Conservation (phyloP, 2,113 vertebrate genomes). For the Cyphomyrus plagiostoma region DNA sequence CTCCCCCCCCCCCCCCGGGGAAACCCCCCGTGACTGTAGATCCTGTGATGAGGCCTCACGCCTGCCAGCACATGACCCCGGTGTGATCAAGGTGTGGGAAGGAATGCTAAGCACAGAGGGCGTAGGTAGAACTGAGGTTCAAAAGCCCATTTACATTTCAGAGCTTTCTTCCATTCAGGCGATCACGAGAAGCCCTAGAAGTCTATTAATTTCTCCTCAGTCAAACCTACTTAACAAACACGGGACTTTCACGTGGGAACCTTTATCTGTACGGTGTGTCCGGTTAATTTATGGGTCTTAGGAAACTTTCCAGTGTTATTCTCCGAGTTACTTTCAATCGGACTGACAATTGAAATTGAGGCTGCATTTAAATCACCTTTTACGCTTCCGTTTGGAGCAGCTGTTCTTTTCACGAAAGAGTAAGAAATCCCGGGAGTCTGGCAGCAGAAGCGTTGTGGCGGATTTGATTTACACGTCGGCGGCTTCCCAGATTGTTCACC, state of each 20-base stretch:
- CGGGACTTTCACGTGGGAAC: neutral
- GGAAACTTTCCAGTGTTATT: no score
- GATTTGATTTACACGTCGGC: constrained; percentile 5
- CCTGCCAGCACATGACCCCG: neutral
- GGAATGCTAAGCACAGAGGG: neutral
- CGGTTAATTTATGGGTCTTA: neutral
- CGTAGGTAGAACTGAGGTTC: neutral
- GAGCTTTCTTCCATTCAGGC: neutral
- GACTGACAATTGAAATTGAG: neutral
- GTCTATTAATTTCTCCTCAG: neutral
- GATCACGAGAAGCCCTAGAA: neutral
- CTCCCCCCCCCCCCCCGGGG: neutral
- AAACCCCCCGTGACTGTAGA: neutral
- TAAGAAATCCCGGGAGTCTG: neutral
- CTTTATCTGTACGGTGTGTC: neutral
- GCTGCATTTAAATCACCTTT: neutral
- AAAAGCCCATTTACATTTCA: constrained; percentile 15
- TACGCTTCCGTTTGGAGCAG: neutral
- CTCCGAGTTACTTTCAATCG: neutral
- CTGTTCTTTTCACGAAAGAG: constrained; percentile 2
- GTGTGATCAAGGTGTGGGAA: neutral
- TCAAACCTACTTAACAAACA: neutral
- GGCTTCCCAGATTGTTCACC: constrained; percentile 4
- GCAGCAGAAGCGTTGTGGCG: neutral
- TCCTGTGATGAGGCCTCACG: neutral